A percentile compares a stretch with the other conserved stretches of the same genome.
Evolutionary conservation across 2,113 vertebrate genomes (phyloP).

Genomic region (Hippocampus zosterae): DNA sequence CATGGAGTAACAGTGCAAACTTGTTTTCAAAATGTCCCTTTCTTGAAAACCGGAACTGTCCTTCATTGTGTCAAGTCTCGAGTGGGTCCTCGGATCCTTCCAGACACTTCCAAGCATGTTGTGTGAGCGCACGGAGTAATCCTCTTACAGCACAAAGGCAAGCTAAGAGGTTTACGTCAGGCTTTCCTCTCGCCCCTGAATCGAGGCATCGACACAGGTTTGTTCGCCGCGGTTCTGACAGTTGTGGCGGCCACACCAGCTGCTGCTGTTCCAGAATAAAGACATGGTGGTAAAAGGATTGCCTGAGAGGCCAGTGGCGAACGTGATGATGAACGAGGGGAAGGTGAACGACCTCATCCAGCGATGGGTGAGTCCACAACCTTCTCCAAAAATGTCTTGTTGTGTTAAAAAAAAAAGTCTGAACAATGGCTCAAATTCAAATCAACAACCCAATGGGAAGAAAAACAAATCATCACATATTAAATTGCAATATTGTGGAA

Average conservation of each 20-base stretch:
- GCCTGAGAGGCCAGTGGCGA: conserved; percentile 13
- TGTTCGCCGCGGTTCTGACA: conserved; percentile 5
- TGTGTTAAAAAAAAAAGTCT: neutral
- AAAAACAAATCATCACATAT: too few species aligned
- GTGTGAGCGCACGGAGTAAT: conserved; percentile 58
- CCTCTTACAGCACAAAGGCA: conserved; percentile 70
- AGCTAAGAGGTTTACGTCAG: conserved; percentile 71
- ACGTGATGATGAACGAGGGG: conserved; percentile 74
- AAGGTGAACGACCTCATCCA: conserved; percentile 80
- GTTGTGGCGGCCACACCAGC: neutral
- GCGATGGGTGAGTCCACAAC: conserved; percentile 83
- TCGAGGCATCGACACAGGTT: conserved; percentile 2
- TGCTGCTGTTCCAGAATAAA: conserved; percentile 23
- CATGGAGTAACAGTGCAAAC: neutral
- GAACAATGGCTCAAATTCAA: too few species aligned
- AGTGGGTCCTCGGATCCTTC: conserved; percentile 32
- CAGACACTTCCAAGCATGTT: conserved; percentile 38
- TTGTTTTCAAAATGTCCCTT: neutral
- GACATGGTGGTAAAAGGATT: conserved; percentile 39
- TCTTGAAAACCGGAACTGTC: neutral
- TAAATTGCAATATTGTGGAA: too few species aligned
- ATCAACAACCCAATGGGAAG: too few species aligned
- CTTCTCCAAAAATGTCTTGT: neutral
- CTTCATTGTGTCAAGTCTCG: neutral
- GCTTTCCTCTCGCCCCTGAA: conserved; percentile 13